Evolutionary conservation across 2,113 vertebrate species (phyloP).

Genomic region (Ardeotis arabs): DNA sequence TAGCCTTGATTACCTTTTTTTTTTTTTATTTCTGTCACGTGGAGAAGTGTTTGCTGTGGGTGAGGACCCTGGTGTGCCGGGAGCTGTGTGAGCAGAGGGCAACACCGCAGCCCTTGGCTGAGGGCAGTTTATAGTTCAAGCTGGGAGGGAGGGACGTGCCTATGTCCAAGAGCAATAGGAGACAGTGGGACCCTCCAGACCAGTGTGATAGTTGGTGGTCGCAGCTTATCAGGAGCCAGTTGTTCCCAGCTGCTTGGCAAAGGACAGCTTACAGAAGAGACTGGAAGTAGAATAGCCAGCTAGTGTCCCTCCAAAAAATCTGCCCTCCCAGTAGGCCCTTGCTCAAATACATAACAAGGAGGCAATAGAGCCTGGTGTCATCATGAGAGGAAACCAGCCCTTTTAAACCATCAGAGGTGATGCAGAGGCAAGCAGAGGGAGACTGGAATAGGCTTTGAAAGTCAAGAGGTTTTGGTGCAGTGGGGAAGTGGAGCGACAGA

Average conservation of each 20-base stretch:
- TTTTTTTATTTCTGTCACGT: background rate
- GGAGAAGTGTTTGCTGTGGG: background rate
- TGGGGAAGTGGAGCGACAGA: background rate
- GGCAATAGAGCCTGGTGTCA: background rate
- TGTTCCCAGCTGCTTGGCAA: background rate
- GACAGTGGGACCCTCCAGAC: rapidly evolving
- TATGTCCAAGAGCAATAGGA: rapidly evolving
- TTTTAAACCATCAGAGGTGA: rapidly evolving
- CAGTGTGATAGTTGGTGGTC: background rate
- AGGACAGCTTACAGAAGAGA: background rate
- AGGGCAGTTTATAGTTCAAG: background rate
- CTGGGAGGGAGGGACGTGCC: rapidly evolving
- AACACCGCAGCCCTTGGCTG: background rate
- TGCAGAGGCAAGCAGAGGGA: background rate
- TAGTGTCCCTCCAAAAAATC: background rate
- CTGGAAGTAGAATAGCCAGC: background rate
- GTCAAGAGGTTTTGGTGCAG: background rate
- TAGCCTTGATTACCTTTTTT: background rate
- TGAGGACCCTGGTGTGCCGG: background rate
- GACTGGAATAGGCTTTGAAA: background rate
- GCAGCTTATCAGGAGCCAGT: background rate
- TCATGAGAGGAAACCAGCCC: background rate
- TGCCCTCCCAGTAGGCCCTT: background rate
- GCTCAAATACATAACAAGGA: background rate
- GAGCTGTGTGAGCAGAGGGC: background rate